Percentiles rank a stretch among this genome's conserved stretches.
These are phyloP conservation scores for Urosaurus nigricauda DNA, from an alignment of 2,797 vertebrate species.

Conservation along the genomic window DNA sequence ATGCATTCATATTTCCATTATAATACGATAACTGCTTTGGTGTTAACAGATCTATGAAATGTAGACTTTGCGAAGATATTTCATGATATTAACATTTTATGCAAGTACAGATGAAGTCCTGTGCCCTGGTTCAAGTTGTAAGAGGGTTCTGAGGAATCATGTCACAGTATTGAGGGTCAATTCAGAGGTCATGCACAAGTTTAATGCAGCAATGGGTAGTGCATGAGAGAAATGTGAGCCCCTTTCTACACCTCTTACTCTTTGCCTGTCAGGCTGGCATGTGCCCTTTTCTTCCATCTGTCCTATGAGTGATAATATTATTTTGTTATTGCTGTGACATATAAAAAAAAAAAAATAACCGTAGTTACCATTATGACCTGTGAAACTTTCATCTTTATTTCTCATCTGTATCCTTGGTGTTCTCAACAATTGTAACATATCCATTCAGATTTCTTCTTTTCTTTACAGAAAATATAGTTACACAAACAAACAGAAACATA, in stretches of 20 bases:
- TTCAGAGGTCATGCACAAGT: neutral
- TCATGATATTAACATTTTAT: conserved; percentile 34
- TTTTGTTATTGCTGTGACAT: neutral
- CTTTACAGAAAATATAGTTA: neutral
- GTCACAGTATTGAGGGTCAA: neutral
- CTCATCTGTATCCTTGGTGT: neutral
- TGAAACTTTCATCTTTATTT: neutral
- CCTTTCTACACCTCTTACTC: neutral
- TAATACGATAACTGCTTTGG: conserved; percentile 48
- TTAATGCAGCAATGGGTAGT: neutral
- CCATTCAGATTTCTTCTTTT: neutral
- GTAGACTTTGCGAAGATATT: conserved; percentile 35
- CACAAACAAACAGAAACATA: neutral
- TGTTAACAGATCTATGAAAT: conserved; percentile 33
- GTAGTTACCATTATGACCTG: neutral
- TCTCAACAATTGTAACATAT: neutral
- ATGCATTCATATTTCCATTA: conserved; percentile 32
- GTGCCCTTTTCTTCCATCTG: neutral
- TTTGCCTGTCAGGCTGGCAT: neutral
- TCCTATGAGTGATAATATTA: neutral
- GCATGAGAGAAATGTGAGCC: neutral
- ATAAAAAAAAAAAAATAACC: neutral
- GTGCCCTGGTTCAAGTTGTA: neutral
- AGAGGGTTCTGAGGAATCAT: neutral
- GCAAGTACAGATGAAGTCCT: neutral